Evolutionary conservation across 2,797 vertebrate species (phyloP).

Genomic region (Halcyon smyrnensis): DNA sequence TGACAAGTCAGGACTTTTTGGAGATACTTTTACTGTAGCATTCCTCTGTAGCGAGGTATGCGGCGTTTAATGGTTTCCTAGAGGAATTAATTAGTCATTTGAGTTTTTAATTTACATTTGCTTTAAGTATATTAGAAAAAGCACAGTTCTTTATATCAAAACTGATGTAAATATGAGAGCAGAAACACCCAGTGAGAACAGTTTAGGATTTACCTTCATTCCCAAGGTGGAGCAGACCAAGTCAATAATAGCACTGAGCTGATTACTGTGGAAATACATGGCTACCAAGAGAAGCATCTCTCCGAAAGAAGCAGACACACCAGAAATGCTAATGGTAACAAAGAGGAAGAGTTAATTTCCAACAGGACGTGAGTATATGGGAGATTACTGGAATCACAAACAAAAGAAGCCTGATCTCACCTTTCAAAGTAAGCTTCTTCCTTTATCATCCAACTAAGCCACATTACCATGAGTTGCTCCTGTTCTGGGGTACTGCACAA

Average conservation of each 20-base stretch:
- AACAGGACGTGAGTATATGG: neutral
- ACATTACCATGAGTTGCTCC: conserved; percentile 97
- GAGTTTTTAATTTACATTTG: neutral
- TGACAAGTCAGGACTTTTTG: neutral
- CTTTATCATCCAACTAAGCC: conserved; percentile 99
- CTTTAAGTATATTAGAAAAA: neutral
- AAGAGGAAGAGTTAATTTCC: conserved; percentile 1
- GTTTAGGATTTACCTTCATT: conserved; percentile 90
- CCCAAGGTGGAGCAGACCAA: conserved; percentile 98
- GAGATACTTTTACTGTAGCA: neutral
- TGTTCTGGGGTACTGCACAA: conserved; percentile 92
- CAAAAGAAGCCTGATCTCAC: conserved; percentile 71
- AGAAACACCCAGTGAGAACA: neutral
- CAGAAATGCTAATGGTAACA: conserved; percentile 87
- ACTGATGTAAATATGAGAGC: neutral
- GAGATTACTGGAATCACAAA: neutral
- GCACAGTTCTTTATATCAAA: neutral
- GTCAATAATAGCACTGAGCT: conserved; percentile 98
- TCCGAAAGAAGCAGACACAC: conserved; percentile 97
- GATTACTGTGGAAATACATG: conserved; percentile 99
- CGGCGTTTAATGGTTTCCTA: neutral
- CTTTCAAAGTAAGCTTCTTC: conserved; percentile 99
- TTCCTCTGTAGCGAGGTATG: neutral
- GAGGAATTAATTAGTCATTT: neutral
- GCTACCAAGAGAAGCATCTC: conserved; percentile 98